Conservation (phyloP, 2,797 vertebrate genomes). For the Acipenser ruthenus region DNA sequence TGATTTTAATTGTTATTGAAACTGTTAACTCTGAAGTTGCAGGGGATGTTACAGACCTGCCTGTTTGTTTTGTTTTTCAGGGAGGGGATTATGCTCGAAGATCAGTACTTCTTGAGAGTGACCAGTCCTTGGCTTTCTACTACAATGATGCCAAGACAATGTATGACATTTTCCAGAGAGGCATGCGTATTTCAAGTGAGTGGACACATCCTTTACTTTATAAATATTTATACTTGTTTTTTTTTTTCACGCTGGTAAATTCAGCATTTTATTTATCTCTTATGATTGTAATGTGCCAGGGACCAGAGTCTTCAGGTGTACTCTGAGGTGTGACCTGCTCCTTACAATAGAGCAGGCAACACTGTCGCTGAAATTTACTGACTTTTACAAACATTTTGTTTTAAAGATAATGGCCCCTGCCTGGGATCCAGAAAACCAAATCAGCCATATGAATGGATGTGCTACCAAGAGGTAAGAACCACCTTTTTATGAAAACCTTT, state of each 20-base stretch:
- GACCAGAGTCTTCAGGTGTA: too few relatives aligned
- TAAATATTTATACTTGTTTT: too few relatives aligned
- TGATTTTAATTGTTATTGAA: too few relatives aligned
- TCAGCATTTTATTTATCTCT: too few relatives aligned
- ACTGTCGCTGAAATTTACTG: too few relatives aligned
- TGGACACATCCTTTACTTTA: slow-evolving; percentile 10
- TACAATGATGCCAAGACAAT: slow-evolving; percentile 74
- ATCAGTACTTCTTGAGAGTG: slow-evolving; percentile 54
- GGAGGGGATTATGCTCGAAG: slow-evolving; percentile 64
- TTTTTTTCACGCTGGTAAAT: too few relatives aligned
- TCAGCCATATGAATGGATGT: slow-evolving; percentile 86
- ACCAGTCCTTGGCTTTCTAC: slow-evolving; percentile 54
- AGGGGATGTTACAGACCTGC: too few relatives aligned
- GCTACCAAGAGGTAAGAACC: slow-evolving; percentile 77
- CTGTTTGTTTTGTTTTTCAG: slow-evolving; percentile 39
- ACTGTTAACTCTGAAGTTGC: too few relatives aligned
- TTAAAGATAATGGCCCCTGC: slow-evolving; percentile 84
- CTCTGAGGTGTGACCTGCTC: too few relatives aligned
- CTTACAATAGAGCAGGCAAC: too few relatives aligned
- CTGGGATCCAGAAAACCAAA: slow-evolving; percentile 86
- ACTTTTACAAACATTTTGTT: not conserved
- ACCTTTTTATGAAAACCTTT: too few relatives aligned
- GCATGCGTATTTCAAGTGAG: slow-evolving; percentile 81
- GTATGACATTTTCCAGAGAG: slow-evolving; percentile 80
- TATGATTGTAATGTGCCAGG: too few relatives aligned